Conservation (phyloP, 2,888 invertebrate genomes). For the Tiliacea aurago region DNA sequence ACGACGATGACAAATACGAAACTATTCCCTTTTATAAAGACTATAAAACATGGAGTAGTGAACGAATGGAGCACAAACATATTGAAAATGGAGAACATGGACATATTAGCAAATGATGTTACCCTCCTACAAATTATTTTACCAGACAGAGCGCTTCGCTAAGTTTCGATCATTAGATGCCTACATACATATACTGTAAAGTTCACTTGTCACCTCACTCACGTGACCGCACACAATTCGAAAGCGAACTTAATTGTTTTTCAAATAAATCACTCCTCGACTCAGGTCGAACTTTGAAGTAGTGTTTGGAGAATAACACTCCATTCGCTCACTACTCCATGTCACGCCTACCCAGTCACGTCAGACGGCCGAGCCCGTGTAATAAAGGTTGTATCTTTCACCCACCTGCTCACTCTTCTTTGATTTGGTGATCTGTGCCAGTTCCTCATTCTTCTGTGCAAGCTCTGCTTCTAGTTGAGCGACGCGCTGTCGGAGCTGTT, state of each 20-base stretch:
- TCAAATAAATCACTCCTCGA: no score
- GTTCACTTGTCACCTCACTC: neutral
- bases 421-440: constrained; percentile 89
- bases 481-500: constrained; percentile 94
- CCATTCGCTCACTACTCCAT: constrained; percentile 17
- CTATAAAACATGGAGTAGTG: constrained; percentile 3
- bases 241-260: neutral
- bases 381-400: constrained; percentile 40
- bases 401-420: constrained; percentile 86
- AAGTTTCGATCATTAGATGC: neutral
- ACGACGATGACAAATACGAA: neutral
- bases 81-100: neutral
- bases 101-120: neutral
- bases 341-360: no score
- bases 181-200: neutral
- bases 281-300: neutral
- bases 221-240: neutral
- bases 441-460: constrained; percentile 95
- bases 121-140: neutral
- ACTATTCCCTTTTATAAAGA: neutral
- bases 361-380: constrained; percentile 45
- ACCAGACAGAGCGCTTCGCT: no score
- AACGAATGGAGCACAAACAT: constrained; percentile 9
- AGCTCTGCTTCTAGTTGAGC: constrained; percentile 96
- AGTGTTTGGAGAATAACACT: neutral